phyloP scores from a whole-genome alignment of 2,113 vertebrate genomes.

The Carlito syrichta region DNA sequence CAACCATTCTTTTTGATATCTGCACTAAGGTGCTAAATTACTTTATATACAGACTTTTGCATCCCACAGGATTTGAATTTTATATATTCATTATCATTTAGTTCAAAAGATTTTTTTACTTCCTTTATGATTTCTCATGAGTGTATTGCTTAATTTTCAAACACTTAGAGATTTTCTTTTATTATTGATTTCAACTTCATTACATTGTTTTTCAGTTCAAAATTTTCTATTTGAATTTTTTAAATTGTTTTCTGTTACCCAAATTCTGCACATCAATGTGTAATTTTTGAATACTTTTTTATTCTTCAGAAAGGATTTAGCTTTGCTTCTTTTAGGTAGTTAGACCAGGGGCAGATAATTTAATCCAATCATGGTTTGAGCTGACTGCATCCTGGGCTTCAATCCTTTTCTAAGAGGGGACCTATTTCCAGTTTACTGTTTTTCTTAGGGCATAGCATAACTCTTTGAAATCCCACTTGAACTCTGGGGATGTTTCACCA shows the following conservation, averaged over 20 bases:
- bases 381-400: background rate
- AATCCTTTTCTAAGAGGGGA: background rate
- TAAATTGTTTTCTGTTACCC: background rate
- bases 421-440: background rate
- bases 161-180: background rate
- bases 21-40: background rate
- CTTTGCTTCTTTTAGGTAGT: background rate
- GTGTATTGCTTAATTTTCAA: conserved; percentile 17
- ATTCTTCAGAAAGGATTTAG: background rate
- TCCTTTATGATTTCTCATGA: background rate
- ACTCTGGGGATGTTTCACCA: background rate
- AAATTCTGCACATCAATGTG: background rate
- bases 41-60: background rate
- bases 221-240: conserved; percentile 16
- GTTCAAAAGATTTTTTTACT: background rate
- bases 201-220: background rate
- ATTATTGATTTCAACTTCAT: background rate
- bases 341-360: background rate
- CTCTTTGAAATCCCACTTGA: background rate
- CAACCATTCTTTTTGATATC: background rate
- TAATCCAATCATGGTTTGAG: background rate
- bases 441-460: background rate
- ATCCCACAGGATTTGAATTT: background rate
- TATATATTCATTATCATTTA: background rate
- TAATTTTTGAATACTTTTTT: background rate